Conservation (phyloP, 2,113 vertebrate species). For the Glaucidium brasilianum region DNA sequence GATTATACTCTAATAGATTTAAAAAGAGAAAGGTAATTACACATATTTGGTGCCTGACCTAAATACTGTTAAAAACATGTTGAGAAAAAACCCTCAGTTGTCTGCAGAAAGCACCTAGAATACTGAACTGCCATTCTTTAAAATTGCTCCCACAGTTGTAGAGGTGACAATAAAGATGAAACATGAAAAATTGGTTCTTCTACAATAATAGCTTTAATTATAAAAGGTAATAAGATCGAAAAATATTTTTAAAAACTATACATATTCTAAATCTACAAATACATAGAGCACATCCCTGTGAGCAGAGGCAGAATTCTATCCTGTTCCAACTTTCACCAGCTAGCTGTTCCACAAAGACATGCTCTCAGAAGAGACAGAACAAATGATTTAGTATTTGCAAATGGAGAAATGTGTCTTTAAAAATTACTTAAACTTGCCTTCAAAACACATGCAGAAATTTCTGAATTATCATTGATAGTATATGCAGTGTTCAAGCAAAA, state of each 20-base stretch:
- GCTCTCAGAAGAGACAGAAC: neutral
- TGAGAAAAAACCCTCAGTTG: neutral
- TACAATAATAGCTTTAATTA: neutral
- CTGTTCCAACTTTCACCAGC: neutral
- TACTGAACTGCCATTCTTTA: neutral
- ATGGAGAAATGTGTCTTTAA: neutral
- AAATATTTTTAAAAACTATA: neutral
- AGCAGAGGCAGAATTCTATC: conserved; percentile 20
- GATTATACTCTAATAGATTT: neutral
- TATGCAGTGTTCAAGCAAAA: conserved; percentile 28
- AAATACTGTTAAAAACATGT: conserved; percentile 13
- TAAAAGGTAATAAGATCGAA: neutral
- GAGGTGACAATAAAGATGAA: neutral
- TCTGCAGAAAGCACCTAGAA: neutral
- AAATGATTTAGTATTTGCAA: neutral
- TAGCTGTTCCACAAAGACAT: neutral
- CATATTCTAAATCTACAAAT: neutral
- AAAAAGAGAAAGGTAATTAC: neutral
- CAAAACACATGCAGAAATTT: neutral
- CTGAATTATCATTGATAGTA: neutral
- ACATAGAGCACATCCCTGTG: neutral
- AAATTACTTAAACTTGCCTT: neutral
- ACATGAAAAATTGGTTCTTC: neutral
- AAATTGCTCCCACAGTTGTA: neutral
- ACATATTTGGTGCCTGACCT: neutral